These are phyloP conservation scores for Haemorhous mexicanus DNA, from an alignment of 2,113 vertebrate species.

Conservation along the genomic window DNA sequence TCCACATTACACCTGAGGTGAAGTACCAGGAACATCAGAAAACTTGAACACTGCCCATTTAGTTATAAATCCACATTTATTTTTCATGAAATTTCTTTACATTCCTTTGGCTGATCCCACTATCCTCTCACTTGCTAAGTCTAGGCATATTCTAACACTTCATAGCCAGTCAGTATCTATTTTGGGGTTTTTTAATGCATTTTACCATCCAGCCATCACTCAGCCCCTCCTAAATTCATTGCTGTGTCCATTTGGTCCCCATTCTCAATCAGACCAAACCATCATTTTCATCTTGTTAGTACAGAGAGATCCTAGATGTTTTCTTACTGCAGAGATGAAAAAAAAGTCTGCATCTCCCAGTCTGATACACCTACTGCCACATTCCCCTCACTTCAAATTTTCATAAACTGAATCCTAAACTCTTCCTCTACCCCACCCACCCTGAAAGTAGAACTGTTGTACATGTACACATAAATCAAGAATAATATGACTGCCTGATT, in stretches of 20 bases:
- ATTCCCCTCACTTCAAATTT: not conserved
- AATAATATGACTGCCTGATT: not conserved
- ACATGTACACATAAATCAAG: not conserved
- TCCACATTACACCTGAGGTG: not conserved
- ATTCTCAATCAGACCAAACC: not conserved
- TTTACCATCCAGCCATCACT: not conserved
- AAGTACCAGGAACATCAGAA: not conserved
- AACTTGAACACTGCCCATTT: not conserved
- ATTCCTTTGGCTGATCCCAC: not conserved
- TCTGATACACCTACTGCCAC: not conserved
- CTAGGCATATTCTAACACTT: not conserved
- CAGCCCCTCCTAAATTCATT: not conserved
- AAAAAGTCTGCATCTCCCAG: not conserved
- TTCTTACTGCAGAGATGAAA: not conserved
- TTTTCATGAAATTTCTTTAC: not conserved
- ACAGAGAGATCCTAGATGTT: not conserved
- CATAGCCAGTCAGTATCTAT: not conserved
- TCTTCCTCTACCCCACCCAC: not conserved
- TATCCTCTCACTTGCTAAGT: not conserved
- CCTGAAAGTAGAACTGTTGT: not conserved
- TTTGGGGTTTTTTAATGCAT: not conserved
- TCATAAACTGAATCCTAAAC: not conserved
- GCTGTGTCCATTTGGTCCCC: not conserved
- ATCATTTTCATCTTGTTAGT: not conserved
- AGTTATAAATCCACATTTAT: not conserved